phyloP scores from a whole-genome alignment of 2,888 invertebrate species.

The Melanotus villosus region DNA sequence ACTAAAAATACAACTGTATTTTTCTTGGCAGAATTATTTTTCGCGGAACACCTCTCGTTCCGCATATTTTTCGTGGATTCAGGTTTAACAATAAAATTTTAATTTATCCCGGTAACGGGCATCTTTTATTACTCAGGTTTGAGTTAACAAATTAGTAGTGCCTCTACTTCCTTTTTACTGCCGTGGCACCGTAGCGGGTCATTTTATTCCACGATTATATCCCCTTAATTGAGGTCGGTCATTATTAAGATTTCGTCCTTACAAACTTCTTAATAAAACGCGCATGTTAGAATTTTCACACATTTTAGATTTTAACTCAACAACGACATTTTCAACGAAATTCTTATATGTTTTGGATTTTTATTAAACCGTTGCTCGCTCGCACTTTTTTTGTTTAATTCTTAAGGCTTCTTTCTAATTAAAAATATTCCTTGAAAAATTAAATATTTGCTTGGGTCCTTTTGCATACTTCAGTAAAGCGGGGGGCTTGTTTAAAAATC shows the following conservation, averaged over 20 bases:
- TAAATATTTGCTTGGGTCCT: too few relatives aligned
- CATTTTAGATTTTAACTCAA: too few relatives aligned
- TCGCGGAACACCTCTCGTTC: not conserved
- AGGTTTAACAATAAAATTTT: constrained; percentile 17
- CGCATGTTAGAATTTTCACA: constrained; percentile 6
- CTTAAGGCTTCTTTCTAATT: too few relatives aligned
- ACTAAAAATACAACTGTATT: constrained; percentile 7
- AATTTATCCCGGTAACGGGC: constrained; percentile 6
- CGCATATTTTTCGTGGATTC: constrained; percentile 8
- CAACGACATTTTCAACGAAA: too few relatives aligned
- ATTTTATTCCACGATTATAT: constrained; percentile 11
- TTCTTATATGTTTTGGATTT: too few relatives aligned
- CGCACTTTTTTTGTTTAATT: too few relatives aligned
- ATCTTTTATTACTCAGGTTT: constrained; percentile 17
- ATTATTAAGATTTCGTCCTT: constrained; percentile 22
- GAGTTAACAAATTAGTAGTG: constrained; percentile 22
- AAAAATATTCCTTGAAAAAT: too few relatives aligned
- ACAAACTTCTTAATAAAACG: constrained; percentile 13
- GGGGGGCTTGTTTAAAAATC: too few relatives aligned
- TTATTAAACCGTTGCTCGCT: too few relatives aligned
- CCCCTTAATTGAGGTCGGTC: constrained; percentile 8
- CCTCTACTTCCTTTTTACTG: constrained; percentile 9
- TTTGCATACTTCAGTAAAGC: too few relatives aligned
- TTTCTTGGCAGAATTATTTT: constrained; percentile 7
- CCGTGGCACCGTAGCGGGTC: constrained; percentile 8